Percentiles rank a stretch among this genome's conserved stretches.
These are phyloP conservation scores for Balaenoptera acutorostrata DNA, from an alignment of 2,113 vertebrate species.

Conservation along the genomic window DNA sequence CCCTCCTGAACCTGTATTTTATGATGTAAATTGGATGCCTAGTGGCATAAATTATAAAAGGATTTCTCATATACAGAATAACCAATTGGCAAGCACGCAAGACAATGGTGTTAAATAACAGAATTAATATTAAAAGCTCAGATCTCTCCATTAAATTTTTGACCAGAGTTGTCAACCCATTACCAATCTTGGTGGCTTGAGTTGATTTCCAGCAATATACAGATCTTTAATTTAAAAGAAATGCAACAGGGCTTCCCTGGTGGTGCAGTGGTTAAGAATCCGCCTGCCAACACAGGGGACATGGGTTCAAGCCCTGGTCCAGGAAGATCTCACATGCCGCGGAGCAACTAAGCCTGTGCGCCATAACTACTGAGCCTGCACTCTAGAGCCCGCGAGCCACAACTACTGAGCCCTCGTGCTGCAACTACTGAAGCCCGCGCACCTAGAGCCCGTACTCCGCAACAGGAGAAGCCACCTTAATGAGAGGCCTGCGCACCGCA, in stretches of 20 bases:
- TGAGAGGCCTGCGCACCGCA: too few relatives aligned
- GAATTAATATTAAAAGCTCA: slow-evolving; percentile 3
- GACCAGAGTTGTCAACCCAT: background rate
- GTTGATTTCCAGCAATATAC: background rate
- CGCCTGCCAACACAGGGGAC: too few relatives aligned
- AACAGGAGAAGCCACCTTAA: too few relatives aligned
- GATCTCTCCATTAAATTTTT: background rate
- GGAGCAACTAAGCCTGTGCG: too few relatives aligned
- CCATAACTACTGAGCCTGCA: too few relatives aligned
- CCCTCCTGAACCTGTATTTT: background rate
- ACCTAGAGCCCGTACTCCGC: too few relatives aligned
- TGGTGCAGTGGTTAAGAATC: too few relatives aligned
- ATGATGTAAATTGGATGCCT: background rate
- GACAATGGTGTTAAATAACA: background rate
- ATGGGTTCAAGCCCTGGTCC: too few relatives aligned
- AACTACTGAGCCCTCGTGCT: too few relatives aligned
- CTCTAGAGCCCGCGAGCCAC: too few relatives aligned
- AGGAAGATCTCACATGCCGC: too few relatives aligned
- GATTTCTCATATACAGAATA: background rate
- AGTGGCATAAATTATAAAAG: background rate
- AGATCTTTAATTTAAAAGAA: background rate
- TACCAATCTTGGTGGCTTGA: background rate
- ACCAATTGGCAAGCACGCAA: background rate
- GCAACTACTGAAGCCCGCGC: too few relatives aligned
- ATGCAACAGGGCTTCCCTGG: background rate